Evolutionary conservation across 37 sponge, comb jelly and placozoan species (phyloP).

Genomic region (Axinella damicornis): DNA sequence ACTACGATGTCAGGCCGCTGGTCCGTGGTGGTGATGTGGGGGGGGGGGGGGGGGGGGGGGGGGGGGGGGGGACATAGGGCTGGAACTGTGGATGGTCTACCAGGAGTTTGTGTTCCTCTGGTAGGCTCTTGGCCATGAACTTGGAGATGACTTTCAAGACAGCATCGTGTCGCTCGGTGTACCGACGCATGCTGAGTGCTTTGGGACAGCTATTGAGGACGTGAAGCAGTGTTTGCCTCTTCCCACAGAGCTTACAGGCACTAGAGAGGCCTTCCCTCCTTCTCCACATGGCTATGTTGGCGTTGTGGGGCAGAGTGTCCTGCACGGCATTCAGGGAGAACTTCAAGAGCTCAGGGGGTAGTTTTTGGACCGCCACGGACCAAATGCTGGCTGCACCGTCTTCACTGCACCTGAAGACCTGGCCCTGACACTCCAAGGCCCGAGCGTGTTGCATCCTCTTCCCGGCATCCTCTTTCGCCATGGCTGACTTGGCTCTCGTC

Average conservation of each 20-base stretch:
- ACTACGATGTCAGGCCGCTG: constrained; percentile 20
- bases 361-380: neutral
- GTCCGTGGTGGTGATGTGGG: constrained; percentile 17
- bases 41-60: too few species aligned
- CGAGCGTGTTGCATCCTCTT: neutral
- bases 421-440: neutral
- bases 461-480: neutral
- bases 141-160: neutral
- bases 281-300: constrained; percentile 24
- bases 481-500: neutral
- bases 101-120: neutral
- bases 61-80: constrained; percentile 7
- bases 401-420: neutral
- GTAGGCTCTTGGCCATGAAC: neutral
- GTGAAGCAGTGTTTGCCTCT: constrained; percentile 5
- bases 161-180: constrained; percentile 31
- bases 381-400: neutral
- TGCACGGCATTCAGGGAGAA: constrained; percentile 14
- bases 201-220: constrained; percentile 18
- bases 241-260: constrained; percentile 25
- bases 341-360: constrained; percentile 5
- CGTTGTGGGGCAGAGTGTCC: constrained; percentile 41
- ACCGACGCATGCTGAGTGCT: constrained; percentile 25
- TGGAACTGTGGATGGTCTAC: constrained; percentile 9
- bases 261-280: neutral